phyloP scores from a whole-genome alignment of 2,113 vertebrate species.

The Nipponia nippon region DNA sequence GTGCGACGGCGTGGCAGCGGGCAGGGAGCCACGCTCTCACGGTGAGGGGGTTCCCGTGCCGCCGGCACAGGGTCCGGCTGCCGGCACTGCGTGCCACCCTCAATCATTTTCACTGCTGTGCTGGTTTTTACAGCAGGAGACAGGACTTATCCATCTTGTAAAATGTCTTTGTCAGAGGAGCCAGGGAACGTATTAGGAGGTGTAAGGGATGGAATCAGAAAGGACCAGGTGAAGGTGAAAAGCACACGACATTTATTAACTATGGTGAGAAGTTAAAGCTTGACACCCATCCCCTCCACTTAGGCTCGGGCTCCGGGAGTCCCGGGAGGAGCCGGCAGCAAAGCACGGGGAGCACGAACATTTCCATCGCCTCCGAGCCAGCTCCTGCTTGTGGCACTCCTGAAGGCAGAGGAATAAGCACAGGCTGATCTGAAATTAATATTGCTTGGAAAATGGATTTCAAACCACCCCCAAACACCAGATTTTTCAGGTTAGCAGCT shows the following conservation, averaged over 20 bases:
- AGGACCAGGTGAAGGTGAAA: background rate
- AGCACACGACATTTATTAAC: background rate
- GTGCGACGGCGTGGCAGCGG: background rate
- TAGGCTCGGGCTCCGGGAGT: background rate
- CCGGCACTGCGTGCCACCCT: accelerated
- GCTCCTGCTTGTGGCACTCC: background rate
- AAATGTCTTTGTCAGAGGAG: background rate
- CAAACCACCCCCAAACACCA: background rate
- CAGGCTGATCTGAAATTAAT: background rate
- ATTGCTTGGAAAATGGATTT: background rate
- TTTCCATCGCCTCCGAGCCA: accelerated
- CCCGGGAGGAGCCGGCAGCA: accelerated
- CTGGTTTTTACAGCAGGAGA: background rate
- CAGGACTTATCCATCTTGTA: background rate
- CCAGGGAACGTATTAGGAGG: background rate
- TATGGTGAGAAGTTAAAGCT: background rate
- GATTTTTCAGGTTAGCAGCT: background rate
- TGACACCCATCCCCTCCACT: background rate
- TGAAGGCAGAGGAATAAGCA: background rate
- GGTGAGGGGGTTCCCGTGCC: background rate
- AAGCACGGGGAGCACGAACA: background rate
- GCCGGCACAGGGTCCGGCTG: accelerated
- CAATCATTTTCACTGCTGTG: accelerated
- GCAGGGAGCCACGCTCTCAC: background rate
- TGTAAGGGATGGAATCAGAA: background rate